Conservation (phyloP, 1,140 invertebrate genomes). For the Apis florea region DNA sequence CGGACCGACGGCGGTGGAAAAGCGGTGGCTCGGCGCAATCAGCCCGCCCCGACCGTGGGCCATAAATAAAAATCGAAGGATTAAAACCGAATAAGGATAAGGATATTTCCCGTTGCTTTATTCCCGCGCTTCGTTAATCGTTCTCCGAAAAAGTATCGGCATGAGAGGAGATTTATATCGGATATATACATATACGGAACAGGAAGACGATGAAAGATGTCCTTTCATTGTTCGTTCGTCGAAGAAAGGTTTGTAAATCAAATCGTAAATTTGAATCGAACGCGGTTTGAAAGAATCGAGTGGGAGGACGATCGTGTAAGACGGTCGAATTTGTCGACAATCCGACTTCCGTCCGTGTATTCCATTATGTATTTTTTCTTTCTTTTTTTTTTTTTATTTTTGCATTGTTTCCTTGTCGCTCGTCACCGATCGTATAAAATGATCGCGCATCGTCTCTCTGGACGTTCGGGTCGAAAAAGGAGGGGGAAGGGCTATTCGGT, state of each 20-base stretch:
- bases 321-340: constrained; percentile 45
- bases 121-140: too few relatives aligned
- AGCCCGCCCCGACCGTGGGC: too few relatives aligned
- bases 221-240: background rate
- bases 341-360: background rate
- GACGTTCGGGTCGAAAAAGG: constrained; percentile 6
- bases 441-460: background rate
- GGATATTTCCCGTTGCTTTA: too few relatives aligned
- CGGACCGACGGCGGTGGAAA: background rate
- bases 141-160: background rate
- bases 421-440: constrained; percentile 50
- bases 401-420: background rate
- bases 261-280: constrained; percentile 20
- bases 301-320: background rate
- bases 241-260: background rate
- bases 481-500: too few relatives aligned
- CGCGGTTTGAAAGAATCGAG: background rate
- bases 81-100: background rate
- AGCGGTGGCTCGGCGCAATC: too few relatives aligned
- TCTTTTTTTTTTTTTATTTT: background rate
- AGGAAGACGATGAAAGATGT: background rate
- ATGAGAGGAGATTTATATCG: too few relatives aligned
- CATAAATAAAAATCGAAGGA: constrained; percentile 4
- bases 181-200: too few relatives aligned
- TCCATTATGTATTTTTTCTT: background rate